phyloP scores from a whole-genome alignment of 2,797 vertebrate species.

The Hypotaenidia okinawae region DNA sequence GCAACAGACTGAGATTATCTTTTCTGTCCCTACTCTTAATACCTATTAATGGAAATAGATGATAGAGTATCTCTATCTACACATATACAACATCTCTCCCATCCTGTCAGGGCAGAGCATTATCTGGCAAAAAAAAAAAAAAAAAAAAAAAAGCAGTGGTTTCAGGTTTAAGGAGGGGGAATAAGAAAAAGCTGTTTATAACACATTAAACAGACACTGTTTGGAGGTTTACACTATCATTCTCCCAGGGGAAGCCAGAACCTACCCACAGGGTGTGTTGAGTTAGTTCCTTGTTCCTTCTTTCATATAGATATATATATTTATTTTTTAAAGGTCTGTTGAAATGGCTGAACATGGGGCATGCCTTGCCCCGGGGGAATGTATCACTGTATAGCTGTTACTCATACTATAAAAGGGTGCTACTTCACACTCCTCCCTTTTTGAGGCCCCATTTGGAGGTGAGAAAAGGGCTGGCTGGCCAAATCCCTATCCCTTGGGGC shows the following conservation, averaged over 20 bases:
- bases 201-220: not conserved
- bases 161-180: not conserved
- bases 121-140: not conserved
- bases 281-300: slow-evolving; percentile 53
- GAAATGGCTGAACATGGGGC: slow-evolving; percentile 3
- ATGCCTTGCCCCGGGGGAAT: not conserved
- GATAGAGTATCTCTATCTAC: not conserved
- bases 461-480: not conserved
- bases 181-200: not conserved
- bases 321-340: not conserved
- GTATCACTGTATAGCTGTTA: slow-evolving; percentile 21
- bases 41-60: slow-evolving; percentile 28
- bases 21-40: slow-evolving; percentile 7
- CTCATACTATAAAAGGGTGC: slow-evolving; percentile 7
- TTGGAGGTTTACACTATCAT: not conserved
- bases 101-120: not conserved
- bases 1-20: not conserved
- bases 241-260: slow-evolving; percentile 24
- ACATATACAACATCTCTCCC: not conserved
- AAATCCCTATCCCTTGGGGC: not conserved
- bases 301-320: not conserved
- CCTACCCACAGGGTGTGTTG: slow-evolving; percentile 24
- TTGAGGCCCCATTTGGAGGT: not conserved
- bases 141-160: no score
- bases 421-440: slow-evolving; percentile 1